These are phyloP conservation scores for Heliconius charithonia DNA, from an alignment of 2,888 invertebrate genomes.

Conservation along the genomic window DNA sequence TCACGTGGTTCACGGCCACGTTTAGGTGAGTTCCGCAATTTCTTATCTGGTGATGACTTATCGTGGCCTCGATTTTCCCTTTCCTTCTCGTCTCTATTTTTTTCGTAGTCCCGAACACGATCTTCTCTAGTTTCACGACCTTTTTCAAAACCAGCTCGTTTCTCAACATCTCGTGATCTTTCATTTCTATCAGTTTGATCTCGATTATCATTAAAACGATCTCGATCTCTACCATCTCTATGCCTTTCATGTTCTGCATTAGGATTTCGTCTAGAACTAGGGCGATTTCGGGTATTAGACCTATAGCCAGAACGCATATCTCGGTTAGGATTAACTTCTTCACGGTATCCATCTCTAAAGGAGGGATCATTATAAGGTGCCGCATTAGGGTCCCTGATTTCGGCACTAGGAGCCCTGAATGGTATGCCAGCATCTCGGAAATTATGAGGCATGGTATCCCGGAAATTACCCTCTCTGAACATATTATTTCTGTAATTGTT, in stretches of 20 bases:
- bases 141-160: slow-evolving; percentile 65
- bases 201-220: slow-evolving; percentile 72
- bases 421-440: slow-evolving; percentile 70
- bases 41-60: slow-evolving; percentile 72
- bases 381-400: slow-evolving; percentile 67
- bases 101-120: slow-evolving; percentile 58
- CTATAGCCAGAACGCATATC: slow-evolving; percentile 68
- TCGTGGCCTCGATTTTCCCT: slow-evolving; percentile 71
- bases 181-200: slow-evolving; percentile 70
- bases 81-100: slow-evolving; percentile 71
- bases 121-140: slow-evolving; percentile 66
- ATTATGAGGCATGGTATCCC: slow-evolving; percentile 69
- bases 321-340: slow-evolving; percentile 64
- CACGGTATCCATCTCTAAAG: slow-evolving; percentile 71
- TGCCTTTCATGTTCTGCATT: slow-evolving; percentile 71
- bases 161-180: slow-evolving; percentile 72
- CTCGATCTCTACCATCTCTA: slow-evolving; percentile 70
- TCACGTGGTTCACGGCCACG: slow-evolving; percentile 69
- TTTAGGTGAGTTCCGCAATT: slow-evolving; percentile 70
- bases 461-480: slow-evolving; percentile 69
- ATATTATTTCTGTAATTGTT: slow-evolving; percentile 67
- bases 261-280: slow-evolving; percentile 68
- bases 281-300: slow-evolving; percentile 63
- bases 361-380: slow-evolving; percentile 70
- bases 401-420: slow-evolving; percentile 71